Percentiles rank a stretch among this genome's conserved stretches.
These are phyloP conservation scores for Hippotragus niger DNA, from an alignment of 2,113 vertebrate genomes.

Conservation along the genomic window DNA sequence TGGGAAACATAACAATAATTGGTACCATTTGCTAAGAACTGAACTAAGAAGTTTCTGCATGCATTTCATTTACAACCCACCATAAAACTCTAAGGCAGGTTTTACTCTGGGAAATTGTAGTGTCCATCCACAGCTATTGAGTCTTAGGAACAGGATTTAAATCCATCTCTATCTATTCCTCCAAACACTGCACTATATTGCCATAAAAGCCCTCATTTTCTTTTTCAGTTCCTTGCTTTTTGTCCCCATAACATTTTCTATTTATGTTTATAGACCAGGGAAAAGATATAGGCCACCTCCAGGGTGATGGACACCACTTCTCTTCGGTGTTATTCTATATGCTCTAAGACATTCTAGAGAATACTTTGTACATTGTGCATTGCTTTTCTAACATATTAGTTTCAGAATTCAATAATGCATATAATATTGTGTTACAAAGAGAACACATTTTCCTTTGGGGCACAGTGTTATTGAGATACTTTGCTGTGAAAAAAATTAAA, in stretches of 20 bases:
- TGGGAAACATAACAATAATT: not conserved
- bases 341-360: not conserved
- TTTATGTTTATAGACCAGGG: not conserved
- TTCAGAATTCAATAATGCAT: conserved; percentile 48
- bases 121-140: not conserved
- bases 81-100: not conserved
- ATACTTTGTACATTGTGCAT: not conserved
- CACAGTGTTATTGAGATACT: conserved; percentile 20
- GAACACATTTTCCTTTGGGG: conserved; percentile 39
- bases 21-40: not conserved
- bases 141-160: not conserved
- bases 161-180: not conserved
- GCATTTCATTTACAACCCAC: not conserved
- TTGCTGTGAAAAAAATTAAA: conserved; percentile 5
- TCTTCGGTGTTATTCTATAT: not conserved
- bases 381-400: conserved; percentile 25
- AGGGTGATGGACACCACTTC: not conserved
- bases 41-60: not conserved
- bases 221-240: not conserved
- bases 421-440: conserved; percentile 40
- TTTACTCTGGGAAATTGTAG: not conserved
- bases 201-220: not conserved
- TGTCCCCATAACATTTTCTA: not conserved
- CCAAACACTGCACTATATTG: not conserved
- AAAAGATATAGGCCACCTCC: not conserved